A percentile compares a stretch with the other conserved stretches of the same genome.
Evolutionary conservation across 2,888 invertebrate species (phyloP).

Genomic region (Ophion obscuratus): DNA sequence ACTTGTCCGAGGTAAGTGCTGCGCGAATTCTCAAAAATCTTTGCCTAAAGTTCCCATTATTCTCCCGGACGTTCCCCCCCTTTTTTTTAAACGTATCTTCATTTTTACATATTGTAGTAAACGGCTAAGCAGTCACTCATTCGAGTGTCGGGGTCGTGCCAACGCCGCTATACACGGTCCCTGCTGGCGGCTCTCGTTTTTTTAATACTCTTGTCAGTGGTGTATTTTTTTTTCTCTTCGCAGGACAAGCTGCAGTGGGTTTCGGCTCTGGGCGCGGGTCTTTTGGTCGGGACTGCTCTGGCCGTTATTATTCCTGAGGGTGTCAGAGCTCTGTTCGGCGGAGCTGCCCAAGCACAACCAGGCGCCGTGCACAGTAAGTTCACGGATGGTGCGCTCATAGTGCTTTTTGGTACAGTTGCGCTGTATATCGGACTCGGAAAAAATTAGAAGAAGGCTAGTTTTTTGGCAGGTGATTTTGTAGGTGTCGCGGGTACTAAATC

Average conservation of each 20-base stretch:
- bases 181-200: neutral
- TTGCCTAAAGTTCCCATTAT: neutral
- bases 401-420: too few species aligned
- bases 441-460: too few species aligned
- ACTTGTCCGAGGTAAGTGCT: constrained; percentile 95
- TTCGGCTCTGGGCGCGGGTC: constrained; percentile 98
- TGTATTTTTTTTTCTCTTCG: constrained; percentile 75
- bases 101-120: neutral
- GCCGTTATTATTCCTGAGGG: constrained; percentile 99
- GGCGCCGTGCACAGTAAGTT: constrained; percentile 60
- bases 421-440: too few species aligned
- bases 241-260: constrained; percentile 97
- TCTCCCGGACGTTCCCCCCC: neutral
- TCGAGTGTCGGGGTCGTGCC: neutral
- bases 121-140: neutral
- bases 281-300: constrained; percentile 98
- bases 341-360: constrained; percentile 66
- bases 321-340: constrained; percentile 90
- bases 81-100: neutral
- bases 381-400: neutral
- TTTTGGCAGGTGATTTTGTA: too few species aligned
- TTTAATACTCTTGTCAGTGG: neutral
- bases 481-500: too few species aligned
- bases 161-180: neutral
- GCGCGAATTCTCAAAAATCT: neutral